A percentile compares a stretch with the other conserved stretches of the same genome.
phyloP scores from a whole-genome alignment of 2,888 invertebrate genomes.

The Auanema freiburgensis region DNA sequence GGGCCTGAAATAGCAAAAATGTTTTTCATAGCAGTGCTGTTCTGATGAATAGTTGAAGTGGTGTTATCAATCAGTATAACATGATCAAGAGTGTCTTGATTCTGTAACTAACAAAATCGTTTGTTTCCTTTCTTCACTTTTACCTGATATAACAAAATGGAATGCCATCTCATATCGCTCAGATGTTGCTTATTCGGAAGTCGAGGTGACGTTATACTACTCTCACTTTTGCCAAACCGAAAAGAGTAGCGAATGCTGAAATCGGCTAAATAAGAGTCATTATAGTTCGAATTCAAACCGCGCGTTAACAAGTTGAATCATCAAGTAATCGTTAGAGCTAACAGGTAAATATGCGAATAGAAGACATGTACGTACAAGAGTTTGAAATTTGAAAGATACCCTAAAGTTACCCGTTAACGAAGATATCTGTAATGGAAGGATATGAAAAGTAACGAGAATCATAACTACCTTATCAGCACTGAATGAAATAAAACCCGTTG shows the following conservation, averaged over 20 bases:
- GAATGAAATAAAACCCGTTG: constrained; percentile 42
- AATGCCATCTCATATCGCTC: constrained; percentile 54
- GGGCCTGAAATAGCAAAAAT: constrained; percentile 20
- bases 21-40: constrained; percentile 21
- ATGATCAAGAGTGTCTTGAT: constrained; percentile 38
- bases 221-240: constrained; percentile 29
- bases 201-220: constrained; percentile 35
- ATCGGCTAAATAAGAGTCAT: constrained; percentile 2
- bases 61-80: constrained; percentile 49
- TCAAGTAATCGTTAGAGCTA: constrained; percentile 31
- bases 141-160: constrained; percentile 45
- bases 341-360: constrained; percentile 37
- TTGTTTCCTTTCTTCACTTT: not conserved
- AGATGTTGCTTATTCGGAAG: constrained; percentile 39
- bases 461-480: constrained; percentile 26
- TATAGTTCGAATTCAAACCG: constrained; percentile 21
- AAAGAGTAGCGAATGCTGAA: constrained; percentile 46
- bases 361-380: constrained; percentile 44
- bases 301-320: constrained; percentile 41
- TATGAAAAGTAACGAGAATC: not conserved
- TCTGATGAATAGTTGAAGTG: constrained; percentile 20
- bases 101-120: constrained; percentile 16
- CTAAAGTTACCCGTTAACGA: constrained; percentile 42
- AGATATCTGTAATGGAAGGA: constrained; percentile 22
- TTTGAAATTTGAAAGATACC: constrained; percentile 59